Percentiles rank a stretch among this genome's conserved stretches.
Conservation (phyloP, 2,888 invertebrate species). For the Himalopsyche kuldschensis region DNA sequence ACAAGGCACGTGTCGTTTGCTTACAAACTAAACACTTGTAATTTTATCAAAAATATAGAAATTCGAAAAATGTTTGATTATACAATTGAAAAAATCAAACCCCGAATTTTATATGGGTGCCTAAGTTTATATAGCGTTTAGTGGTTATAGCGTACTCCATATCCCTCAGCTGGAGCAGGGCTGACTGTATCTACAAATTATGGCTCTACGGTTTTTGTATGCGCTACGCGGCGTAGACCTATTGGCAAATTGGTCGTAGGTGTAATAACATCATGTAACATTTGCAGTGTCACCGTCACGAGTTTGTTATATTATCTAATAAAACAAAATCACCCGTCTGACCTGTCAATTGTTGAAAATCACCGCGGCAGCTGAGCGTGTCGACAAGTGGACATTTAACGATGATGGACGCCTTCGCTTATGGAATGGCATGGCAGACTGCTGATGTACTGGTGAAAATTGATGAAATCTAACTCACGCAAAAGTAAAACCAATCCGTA, state of each 20-base stretch:
- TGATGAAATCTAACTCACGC: neutral
- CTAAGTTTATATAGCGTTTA: too few species aligned
- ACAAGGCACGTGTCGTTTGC: too few species aligned
- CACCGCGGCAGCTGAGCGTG: neutral
- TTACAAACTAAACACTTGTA: too few species aligned
- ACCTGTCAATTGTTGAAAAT: neutral
- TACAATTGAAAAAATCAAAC: too few species aligned
- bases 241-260: neutral
- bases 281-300: neutral
- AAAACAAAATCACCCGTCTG: neutral
- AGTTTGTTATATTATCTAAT: neutral
- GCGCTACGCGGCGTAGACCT: neutral
- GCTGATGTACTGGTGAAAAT: neutral
- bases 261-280: neutral
- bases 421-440: neutral
- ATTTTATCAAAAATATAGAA: too few species aligned
- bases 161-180: too few species aligned
- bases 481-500: neutral
- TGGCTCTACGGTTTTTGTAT: too few species aligned
- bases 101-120: too few species aligned
- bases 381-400: neutral
- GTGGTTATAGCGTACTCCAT: too few species aligned
- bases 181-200: too few species aligned
- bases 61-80: too few species aligned
- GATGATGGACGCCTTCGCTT: neutral